Evolutionary conservation across 2,888 invertebrate genomes (phyloP), one percentile per base, ranked within the genome.

Genomic region (Cactoblastis cactorum): DNA sequence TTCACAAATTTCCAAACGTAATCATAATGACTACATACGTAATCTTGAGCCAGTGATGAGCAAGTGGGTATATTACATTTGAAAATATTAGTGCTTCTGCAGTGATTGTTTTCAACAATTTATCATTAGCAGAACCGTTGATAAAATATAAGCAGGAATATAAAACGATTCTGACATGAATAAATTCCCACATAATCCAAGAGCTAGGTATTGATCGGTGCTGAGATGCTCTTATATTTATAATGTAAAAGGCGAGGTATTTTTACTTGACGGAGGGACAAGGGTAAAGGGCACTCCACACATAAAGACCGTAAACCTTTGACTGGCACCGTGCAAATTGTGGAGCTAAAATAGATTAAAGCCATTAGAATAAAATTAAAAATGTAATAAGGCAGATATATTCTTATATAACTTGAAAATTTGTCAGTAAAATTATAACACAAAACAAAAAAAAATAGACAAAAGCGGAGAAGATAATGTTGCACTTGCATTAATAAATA

Each of bases 291-390:
- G 69, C 73, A 72, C 67, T 69, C 65, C 67, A 62, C 65, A 69
- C 70, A 62, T 62, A 69, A 57, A 62, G 68, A 67, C 75, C 74
- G 60, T 77, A 73, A 74, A 74, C 74, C 78, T 77, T 76, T 76
- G 77, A 75, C 69, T 73, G 77, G 76, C 74, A 73, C 63, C 61
- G 65, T 68, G 65, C 65, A 74, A 78, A 77, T 74, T 70, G 65
- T 71, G 64, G 56, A 69, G 67, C 67, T 63, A 53, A 48, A 54
- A 60, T 41, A 54, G 63, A 63, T 64, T 61, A 63, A 55, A 61
- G 12, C 18, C 19, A 19, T 19, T 14, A 49, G 14, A 41, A 17
- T 22, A 17, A 22, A 34, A 15, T 32, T 9, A 18, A 1, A 33
- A 4, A 18, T 9, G 4, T 32, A 18, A 33, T 2, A 28, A 45